A percentile compares a stretch with the other conserved stretches of the same genome.
Conservation (phyloP, 2,113 vertebrate species). For the Syngnathus floridae region DNA sequence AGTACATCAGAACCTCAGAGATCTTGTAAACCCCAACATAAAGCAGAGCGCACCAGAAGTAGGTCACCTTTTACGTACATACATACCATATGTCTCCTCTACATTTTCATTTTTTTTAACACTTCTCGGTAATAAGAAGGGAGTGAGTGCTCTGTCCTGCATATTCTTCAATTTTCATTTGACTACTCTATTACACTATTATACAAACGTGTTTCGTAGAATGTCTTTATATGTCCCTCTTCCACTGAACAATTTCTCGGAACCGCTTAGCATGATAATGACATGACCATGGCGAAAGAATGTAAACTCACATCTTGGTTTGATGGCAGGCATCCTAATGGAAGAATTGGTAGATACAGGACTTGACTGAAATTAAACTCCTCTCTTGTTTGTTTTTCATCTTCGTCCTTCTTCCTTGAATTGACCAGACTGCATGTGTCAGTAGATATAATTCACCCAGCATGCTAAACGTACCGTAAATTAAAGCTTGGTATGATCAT, state of each 20-base stretch:
- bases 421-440: background rate
- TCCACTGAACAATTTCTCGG: background rate
- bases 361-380: background rate
- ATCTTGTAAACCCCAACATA: constrained; percentile 86
- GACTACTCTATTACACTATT: background rate
- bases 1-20: constrained; percentile 52
- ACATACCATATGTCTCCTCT: background rate
- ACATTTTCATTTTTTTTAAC: background rate
- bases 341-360: background rate
- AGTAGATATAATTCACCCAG: background rate
- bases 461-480: background rate
- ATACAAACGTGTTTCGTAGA: background rate
- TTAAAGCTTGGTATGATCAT: background rate
- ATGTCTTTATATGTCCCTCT: background rate
- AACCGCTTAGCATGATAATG: background rate
- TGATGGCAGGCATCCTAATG: background rate
- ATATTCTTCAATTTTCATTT: background rate
- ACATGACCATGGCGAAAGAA: background rate
- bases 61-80: constrained; percentile 3
- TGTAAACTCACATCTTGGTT: background rate
- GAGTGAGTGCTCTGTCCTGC: no score
- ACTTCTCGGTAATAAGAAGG: no score
- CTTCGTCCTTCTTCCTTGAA: background rate
- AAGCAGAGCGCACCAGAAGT: constrained; percentile 82
- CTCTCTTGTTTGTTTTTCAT: background rate